These are phyloP conservation scores for Vanessa cardui DNA, from an alignment of 2,888 invertebrate species.

Conservation along the genomic window DNA sequence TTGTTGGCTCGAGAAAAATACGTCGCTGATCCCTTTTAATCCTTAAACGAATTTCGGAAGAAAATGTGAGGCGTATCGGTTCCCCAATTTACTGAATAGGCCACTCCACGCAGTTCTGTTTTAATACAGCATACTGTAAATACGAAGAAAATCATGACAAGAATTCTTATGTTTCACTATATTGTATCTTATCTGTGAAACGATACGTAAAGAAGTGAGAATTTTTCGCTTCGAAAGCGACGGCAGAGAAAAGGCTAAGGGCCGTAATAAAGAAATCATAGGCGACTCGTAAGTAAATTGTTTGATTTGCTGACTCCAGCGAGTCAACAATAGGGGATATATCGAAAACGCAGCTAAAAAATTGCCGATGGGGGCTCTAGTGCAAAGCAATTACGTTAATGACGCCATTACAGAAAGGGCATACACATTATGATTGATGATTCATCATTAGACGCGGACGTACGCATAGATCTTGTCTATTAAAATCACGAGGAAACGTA, in stretches of 20 bases:
- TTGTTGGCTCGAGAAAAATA: conserved; percentile 47
- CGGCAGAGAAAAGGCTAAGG: conserved; percentile 63
- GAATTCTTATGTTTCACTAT: conserved; percentile 72
- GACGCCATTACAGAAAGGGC: conserved; percentile 59
- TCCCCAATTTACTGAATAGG: conserved; percentile 61
- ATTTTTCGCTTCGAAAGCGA: conserved; percentile 28
- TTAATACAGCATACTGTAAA: conserved; percentile 55
- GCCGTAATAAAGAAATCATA: conserved; percentile 73
- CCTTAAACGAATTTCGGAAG: conserved; percentile 38
- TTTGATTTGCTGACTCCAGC: conserved; percentile 63
- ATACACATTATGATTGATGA: conserved; percentile 42
- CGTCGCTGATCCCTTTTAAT: conserved; percentile 51
- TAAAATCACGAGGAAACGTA: conserved; percentile 22
- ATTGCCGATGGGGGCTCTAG: conserved; percentile 49
- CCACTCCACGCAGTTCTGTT: conserved; percentile 55
- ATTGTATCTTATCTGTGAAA: conserved; percentile 68
- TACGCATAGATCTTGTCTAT: conserved; percentile 21
- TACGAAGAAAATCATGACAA: conserved; percentile 55
- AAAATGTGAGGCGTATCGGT: conserved; percentile 2
- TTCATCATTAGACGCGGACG: conserved; percentile 33
- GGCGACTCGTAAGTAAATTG: conserved; percentile 65
- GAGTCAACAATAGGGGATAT: conserved; percentile 44
- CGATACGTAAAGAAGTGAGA: conserved; percentile 43
- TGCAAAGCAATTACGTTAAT: conserved; percentile 65
- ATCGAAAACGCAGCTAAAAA: conserved; percentile 49